Evolutionary conservation across 2,797 vertebrate species (phyloP).

Genomic region (Sylvia borin): DNA sequence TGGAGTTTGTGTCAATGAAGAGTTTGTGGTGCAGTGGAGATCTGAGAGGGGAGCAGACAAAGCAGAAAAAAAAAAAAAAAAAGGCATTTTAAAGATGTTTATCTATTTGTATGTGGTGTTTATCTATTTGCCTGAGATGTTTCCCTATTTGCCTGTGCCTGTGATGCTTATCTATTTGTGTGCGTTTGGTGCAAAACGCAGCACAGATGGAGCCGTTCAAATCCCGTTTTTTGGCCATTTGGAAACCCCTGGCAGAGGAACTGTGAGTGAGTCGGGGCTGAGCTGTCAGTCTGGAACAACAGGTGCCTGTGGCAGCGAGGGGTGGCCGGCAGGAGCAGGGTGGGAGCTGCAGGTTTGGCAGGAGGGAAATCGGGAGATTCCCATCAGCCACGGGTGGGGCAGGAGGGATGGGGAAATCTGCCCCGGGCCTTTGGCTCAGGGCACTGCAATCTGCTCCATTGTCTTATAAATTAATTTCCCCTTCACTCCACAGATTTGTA

Average conservation of each 20-base stretch:
- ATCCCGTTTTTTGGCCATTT: background rate
- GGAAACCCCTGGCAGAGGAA: background rate
- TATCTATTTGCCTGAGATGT: background rate
- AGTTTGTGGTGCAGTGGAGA: background rate
- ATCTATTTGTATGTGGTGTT: background rate
- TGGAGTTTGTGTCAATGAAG: background rate
- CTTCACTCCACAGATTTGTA: constrained; percentile 14
- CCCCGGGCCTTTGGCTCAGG: background rate
- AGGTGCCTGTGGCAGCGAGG: background rate
- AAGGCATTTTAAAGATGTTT: background rate
- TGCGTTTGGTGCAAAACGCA: background rate
- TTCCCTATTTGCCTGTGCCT: background rate
- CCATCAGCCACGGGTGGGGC: background rate
- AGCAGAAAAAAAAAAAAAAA: background rate
- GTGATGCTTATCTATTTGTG: background rate
- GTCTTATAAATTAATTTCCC: constrained; percentile 36
- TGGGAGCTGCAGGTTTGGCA: background rate
- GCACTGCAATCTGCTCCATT: background rate
- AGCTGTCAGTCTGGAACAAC: background rate
- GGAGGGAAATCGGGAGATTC: background rate
- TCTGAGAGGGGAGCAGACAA: background rate
- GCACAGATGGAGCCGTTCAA: background rate
- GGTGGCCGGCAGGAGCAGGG: background rate
- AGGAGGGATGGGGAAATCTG: background rate
- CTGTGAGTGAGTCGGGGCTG: background rate